Base-by-base conservation (phyloP, 2,797 vertebrate genomes). In the Sebastes minor region DNA sequence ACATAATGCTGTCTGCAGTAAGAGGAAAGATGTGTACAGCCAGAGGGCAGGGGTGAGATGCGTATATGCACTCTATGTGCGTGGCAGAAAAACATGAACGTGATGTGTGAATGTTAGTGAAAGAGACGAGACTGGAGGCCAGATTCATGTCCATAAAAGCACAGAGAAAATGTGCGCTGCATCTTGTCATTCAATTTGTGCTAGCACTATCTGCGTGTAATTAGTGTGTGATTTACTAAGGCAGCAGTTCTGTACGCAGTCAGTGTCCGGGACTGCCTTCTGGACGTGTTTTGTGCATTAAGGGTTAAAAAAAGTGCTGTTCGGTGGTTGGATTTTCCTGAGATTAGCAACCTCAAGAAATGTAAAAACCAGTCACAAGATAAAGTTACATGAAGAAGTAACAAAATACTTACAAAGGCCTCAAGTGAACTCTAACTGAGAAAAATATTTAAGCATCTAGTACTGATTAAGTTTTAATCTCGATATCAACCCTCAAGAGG, bases 221-320 rank as follows among this genome's bases (percentile, higher is more conserved):
- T 86, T 74, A 89, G 68, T 74, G 35, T 69, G 74, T 69, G 76
- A 80, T 87, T 81, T 83, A 85, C 22, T 22, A 52, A 79, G 66
- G 49, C 83, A 83, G 81, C 49, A 53, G 49, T 53, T 53, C 9
- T 20, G 22, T 52, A 10, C 2, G n/a, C n/a, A 53, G 9, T 53
- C 49, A 53, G 49, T 53, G 49, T 22, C 49, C 8, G 8, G 46
- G 46, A 49, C 46, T 53, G n/a, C 9, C 49, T 22, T 53, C 49
- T 10, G 10, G 49, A 11, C 9, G 9, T 11, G 49, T 53, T 22
- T 49, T 49, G 46, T 49, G 46, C 16, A 1, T 20, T 1, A 49
- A 20, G 46, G 18, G 46, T 49, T 49, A 0, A 53, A 53, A 10
- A 53, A 53, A 53, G 46, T 8, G 46, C 46, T 49, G 46, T 49